Evolutionary conservation across 2,113 vertebrate genomes (phyloP).

Genomic region (Crypturellus undulatus): DNA sequence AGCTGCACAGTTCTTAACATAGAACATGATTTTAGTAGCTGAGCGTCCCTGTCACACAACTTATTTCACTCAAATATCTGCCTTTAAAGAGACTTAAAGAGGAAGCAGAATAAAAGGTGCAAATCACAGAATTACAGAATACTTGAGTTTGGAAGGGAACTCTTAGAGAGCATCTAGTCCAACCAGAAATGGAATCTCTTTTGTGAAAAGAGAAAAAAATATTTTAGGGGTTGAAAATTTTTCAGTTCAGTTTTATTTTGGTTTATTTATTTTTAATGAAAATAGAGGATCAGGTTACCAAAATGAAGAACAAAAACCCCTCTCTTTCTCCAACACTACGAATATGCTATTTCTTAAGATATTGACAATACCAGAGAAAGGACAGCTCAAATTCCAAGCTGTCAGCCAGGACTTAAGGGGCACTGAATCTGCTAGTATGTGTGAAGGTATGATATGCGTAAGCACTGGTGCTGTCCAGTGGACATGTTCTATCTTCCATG

Average conservation of each 20-base stretch:
- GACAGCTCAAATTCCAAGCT: background rate
- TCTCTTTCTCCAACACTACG: background rate
- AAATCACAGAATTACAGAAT: background rate
- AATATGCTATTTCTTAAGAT: background rate
- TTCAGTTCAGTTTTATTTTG: background rate
- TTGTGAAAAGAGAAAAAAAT: background rate
- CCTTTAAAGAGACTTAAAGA: background rate
- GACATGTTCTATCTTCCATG: background rate
- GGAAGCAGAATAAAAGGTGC: background rate
- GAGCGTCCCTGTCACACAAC: background rate
- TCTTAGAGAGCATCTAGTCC: too few species aligned
- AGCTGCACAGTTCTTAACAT: background rate
- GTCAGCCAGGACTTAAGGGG: background rate
- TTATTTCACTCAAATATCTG: background rate
- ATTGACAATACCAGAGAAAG: background rate
- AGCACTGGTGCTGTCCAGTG: rapidly evolving
- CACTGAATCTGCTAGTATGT: background rate
- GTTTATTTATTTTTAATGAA: background rate
- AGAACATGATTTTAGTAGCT: background rate
- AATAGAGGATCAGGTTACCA: rapidly evolving
- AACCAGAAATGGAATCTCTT: background rate
- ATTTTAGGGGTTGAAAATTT: background rate
- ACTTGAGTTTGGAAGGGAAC: too few species aligned
- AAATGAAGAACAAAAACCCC: background rate
- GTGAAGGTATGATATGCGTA: rapidly evolving